A percentile compares a stretch with the other conserved stretches of the same genome.
Conservation (phyloP, 2,113 vertebrate genomes). For the Pedetes capensis region DNA sequence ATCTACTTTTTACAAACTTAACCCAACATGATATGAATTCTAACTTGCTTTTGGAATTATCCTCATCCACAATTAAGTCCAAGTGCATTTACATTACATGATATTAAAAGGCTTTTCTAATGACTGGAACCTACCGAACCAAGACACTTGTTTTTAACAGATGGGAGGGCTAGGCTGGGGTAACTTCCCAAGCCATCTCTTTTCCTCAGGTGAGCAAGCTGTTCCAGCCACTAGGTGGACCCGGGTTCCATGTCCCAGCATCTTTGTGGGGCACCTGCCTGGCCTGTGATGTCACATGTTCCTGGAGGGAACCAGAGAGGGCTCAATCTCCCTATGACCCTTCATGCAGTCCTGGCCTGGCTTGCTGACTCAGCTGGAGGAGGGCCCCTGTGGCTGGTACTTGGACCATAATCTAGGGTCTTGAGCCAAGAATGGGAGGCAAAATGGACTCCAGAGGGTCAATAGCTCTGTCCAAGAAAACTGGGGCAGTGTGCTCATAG, state of each 20-base stretch:
- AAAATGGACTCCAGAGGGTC: background rate
- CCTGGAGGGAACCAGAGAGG: background rate
- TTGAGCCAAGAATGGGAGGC: background rate
- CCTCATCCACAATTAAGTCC: background rate
- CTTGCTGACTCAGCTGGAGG: background rate
- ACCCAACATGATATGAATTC: background rate
- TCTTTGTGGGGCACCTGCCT: background rate
- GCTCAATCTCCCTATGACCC: background rate
- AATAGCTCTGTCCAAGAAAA: background rate
- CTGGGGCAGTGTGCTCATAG: background rate
- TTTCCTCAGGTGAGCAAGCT: background rate
- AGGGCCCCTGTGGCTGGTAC: background rate
- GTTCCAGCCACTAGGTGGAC: background rate
- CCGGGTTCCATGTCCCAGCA: background rate
- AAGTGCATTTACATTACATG: background rate
- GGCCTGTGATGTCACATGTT: background rate
- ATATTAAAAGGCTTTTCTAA: conserved; percentile 23
- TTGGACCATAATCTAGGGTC: background rate
- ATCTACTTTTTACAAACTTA: conserved; percentile 50
- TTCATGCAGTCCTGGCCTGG: background rate
- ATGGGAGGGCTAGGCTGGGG: too few species aligned
- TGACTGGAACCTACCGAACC: background rate
- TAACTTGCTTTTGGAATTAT: conserved; percentile 33
- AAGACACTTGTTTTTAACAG: background rate
- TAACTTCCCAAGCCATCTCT: background rate